Base-by-base conservation (phyloP, 2,797 vertebrate species). In the Kryptopterus vitreolus region DNA sequence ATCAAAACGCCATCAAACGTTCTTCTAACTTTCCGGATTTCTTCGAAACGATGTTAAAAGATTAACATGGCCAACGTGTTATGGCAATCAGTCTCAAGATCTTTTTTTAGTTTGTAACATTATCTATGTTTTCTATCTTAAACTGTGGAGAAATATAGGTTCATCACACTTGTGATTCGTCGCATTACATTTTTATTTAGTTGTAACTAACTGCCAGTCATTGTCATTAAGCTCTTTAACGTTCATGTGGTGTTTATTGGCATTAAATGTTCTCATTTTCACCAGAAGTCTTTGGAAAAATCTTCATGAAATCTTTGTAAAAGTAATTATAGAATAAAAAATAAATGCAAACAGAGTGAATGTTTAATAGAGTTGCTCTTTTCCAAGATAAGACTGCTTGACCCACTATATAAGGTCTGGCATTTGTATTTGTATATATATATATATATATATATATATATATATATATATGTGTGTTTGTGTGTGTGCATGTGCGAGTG, bases 401-500 rank as follows among this genome's bases (percentile, higher is more conserved):
- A 52, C 24, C 3, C 48, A 71, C 29, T 74, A 43, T 53, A 57
- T 58, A 43, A 55, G 26, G 20, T 24, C 29, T 53, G 24, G 3
- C 9, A 0, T 63, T 33, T 68, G 33, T 68, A 22, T 68, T 5
- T 69, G 65, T 68, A n/a, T 15, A 35, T 43, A 11, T 66, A n/a
- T 68, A n/a, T 68, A n/a, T 68, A 38, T 68, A n/a, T 69, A 8
- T 70, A 24, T 70, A 26, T 70, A 8, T 71, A 48, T 33, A 29
- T 31, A 20, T 71, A 6, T 33, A 2, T 68, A 13, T 52, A 26
- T 53, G 69, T 31, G 43, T 29, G 8, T 69, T 38, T 52, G 48
- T 55, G 20, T 55, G 52, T n/a, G 1, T 75, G 72, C 48, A 65
- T 50, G 29, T 20, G 20, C 0, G 22, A 77, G 66, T 66, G 61